Evolutionary conservation across 2,113 vertebrate species (phyloP).

Genomic region (Oplegnathus fasciatus): DNA sequence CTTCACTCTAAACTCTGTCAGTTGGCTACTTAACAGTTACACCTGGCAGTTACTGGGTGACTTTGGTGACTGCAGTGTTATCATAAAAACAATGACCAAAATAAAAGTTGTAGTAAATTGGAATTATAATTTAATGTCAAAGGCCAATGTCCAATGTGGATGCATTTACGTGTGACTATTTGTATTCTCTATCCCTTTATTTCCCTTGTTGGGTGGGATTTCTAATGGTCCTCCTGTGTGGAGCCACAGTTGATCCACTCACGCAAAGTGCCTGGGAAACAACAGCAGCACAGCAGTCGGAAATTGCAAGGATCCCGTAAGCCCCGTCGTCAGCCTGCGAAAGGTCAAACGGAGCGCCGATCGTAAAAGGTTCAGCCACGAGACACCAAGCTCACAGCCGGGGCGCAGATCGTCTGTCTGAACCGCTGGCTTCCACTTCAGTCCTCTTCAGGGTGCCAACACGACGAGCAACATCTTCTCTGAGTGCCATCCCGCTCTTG

Average conservation of each 20-base stretch:
- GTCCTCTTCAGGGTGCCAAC: constrained; percentile 29
- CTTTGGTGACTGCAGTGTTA: no score
- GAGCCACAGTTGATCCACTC: background rate
- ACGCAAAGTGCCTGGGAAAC: constrained; percentile 2
- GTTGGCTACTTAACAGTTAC: no score
- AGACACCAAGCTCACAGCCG: constrained; percentile 4
- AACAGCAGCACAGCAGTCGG: background rate
- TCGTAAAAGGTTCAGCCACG: constrained; percentile 20
- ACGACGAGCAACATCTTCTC: background rate
- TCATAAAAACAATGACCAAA: background rate
- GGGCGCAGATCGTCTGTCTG: constrained; percentile 10
- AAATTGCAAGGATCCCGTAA: background rate
- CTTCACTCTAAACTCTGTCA: no score
- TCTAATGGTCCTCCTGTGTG: background rate
- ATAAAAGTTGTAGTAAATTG: background rate
- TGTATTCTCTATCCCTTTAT: background rate
- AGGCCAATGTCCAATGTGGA: background rate
- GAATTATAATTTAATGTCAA: background rate
- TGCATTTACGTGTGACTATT: background rate
- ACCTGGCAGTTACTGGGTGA: no score
- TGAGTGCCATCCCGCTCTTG: constrained; percentile 23
- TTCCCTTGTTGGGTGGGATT: background rate
- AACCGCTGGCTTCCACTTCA: constrained; percentile 29
- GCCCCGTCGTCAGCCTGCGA: background rate
- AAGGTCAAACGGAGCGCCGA: constrained; percentile 38